A percentile compares a stretch with the other conserved stretches of the same genome.
phyloP scores from a whole-genome alignment of 2,888 invertebrate genomes.

The Pardosa pseudoannulata region DNA sequence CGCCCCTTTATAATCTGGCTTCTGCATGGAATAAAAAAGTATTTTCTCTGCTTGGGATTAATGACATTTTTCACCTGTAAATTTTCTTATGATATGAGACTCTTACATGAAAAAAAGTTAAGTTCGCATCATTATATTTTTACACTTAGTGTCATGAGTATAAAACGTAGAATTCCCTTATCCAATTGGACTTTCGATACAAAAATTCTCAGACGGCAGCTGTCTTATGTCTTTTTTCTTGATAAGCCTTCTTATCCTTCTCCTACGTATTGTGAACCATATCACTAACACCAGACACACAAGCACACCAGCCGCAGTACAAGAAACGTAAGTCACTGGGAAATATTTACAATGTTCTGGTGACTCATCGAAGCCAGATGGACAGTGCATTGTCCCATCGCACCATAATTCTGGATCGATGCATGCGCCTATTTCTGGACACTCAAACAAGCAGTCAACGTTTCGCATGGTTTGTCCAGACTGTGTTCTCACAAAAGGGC shows the following conservation, averaged over 20 bases:
- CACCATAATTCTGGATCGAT: constrained; percentile 88
- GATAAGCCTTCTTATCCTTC: constrained; percentile 17
- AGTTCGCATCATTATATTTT: background rate
- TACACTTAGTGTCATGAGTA: background rate
- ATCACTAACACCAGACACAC: constrained; percentile 35
- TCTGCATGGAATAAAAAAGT: too few relatives aligned
- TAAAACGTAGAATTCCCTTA: background rate
- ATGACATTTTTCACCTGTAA: too few relatives aligned
- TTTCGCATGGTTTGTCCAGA: constrained; percentile 74
- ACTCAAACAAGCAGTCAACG: constrained; percentile 84
- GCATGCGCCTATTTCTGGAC: constrained; percentile 88
- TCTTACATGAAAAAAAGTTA: background rate
- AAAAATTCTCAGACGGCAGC: constrained; percentile 58
- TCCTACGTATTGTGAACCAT: constrained; percentile 37
- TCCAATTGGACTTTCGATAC: constrained; percentile 67
- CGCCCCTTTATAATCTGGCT: too few relatives aligned
- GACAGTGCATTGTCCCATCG: constrained; percentile 87
- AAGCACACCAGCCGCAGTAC: constrained; percentile 35
- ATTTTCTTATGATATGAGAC: background rate
- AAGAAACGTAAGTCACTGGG: constrained; percentile 68
- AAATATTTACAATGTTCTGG: constrained; percentile 71
- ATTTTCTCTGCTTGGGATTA: too few relatives aligned
- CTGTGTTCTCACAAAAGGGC: constrained; percentile 73
- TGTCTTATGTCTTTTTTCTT: constrained; percentile 60
- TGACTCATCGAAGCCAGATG: constrained; percentile 84